Percentiles rank a stretch among this genome's conserved stretches.
Evolutionary conservation across 2,888 invertebrate genomes (phyloP).

Genomic region (Isotomurus palustris): DNA sequence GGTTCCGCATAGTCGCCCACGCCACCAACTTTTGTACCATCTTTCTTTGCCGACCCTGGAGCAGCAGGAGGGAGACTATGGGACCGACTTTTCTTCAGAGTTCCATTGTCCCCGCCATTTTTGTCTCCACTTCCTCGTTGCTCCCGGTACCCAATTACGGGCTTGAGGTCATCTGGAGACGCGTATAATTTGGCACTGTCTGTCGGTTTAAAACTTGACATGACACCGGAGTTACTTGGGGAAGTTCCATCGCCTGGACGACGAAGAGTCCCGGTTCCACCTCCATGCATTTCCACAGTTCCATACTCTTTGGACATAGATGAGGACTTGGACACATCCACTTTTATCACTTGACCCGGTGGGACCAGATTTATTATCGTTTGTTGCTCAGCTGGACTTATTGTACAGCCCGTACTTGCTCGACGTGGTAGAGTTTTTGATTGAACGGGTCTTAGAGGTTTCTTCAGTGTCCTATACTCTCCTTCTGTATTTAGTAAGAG

Average conservation of each 20-base stretch:
- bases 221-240: constrained; percentile 51
- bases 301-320: constrained; percentile 49
- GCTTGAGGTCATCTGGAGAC: constrained; percentile 76
- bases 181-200: constrained; percentile 82
- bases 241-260: constrained; percentile 33
- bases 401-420: constrained; percentile 45
- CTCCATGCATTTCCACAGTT: constrained; percentile 45
- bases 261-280: constrained; percentile 27
- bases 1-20: constrained; percentile 44
- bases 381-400: constrained; percentile 44
- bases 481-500: constrained; percentile 42
- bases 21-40: constrained; percentile 25
- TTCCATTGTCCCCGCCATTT: constrained; percentile 23
- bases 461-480: constrained; percentile 46
- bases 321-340: constrained; percentile 57
- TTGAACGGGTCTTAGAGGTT: constrained; percentile 46
- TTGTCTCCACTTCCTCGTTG: constrained; percentile 15
- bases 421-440: constrained; percentile 44
- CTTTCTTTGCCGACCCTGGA: constrained; percentile 46
- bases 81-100: constrained; percentile 45
- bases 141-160: constrained; percentile 58
- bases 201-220: constrained; percentile 85
- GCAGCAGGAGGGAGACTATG: constrained; percentile 48
- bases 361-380: constrained; percentile 46
- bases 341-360: constrained; percentile 55